phyloP scores from a whole-genome alignment of 2,797 vertebrate genomes.

The Sebastolobus altivelis region DNA sequence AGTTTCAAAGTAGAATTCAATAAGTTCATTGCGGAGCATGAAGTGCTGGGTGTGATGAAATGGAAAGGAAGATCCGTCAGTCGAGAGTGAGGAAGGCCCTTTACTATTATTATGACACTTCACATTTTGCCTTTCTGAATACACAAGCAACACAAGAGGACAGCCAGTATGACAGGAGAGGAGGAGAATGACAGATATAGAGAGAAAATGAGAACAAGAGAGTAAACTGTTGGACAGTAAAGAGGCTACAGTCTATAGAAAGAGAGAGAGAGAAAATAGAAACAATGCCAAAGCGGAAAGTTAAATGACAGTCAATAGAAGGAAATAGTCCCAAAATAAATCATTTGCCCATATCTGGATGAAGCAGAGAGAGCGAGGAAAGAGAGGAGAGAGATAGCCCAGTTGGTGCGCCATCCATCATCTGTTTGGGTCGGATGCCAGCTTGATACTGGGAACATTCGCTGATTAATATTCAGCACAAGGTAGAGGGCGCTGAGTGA shows the following conservation, averaged over 20 bases:
- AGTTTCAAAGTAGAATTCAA: neutral
- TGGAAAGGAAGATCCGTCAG: neutral
- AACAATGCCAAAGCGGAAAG: slow-evolving; percentile 25
- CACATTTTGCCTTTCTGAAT: slow-evolving; percentile 23
- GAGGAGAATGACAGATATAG: slow-evolving; percentile 16
- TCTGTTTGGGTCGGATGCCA: slow-evolving; percentile 80
- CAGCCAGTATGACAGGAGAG: slow-evolving; percentile 19
- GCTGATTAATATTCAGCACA: slow-evolving; percentile 81
- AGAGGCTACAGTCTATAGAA: slow-evolving; percentile 26
- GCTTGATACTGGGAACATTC: slow-evolving; percentile 80
- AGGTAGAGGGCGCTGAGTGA: slow-evolving; percentile 64
- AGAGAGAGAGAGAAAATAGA: slow-evolving; percentile 12
- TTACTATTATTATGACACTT: slow-evolving; percentile 17
- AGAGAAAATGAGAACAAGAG: slow-evolving; percentile 31
- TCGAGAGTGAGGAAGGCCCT: neutral
- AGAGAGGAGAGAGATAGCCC: slow-evolving; percentile 63
- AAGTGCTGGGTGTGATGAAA: neutral
- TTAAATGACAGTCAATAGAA: slow-evolving; percentile 63
- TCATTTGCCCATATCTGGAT: slow-evolving; percentile 70
- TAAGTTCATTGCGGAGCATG: neutral
- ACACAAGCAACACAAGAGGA: slow-evolving; percentile 12
- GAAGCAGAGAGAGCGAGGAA: slow-evolving; percentile 45
- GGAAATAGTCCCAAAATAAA: slow-evolving; percentile 74
- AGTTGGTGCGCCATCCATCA: slow-evolving; percentile 81
- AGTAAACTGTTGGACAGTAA: slow-evolving; percentile 17